Percentiles rank a stretch among this genome's conserved stretches.
Evolutionary conservation across 2,113 vertebrate genomes (phyloP).

Genomic region (Symphodus melops): DNA sequence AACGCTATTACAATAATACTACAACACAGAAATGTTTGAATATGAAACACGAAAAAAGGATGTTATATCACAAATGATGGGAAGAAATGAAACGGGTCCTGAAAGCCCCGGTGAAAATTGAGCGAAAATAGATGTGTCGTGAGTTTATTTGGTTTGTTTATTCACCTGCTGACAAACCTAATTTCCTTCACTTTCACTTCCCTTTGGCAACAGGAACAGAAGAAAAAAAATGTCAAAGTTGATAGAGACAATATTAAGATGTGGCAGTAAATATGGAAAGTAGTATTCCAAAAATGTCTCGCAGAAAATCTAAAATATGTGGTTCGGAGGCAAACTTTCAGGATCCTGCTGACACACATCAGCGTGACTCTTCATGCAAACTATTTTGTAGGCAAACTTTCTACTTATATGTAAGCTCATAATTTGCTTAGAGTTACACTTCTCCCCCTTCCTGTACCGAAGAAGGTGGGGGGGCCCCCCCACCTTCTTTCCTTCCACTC

Average conservation of each 20-base stretch:
- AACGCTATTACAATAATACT: neutral
- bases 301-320: neutral
- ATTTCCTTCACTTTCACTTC: neutral
- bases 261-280: slow-evolving; percentile 18
- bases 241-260: neutral
- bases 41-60: neutral
- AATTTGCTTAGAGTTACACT: slow-evolving; percentile 29
- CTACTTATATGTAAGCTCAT: slow-evolving; percentile 16
- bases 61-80: neutral
- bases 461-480: too few relatives aligned
- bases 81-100: neutral
- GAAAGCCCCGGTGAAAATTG: neutral
- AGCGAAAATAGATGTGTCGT: neutral
- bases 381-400: slow-evolving; percentile 29
- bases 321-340: slow-evolving; percentile 10
- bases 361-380: neutral
- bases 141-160: neutral
- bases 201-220: neutral
- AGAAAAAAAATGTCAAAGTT: neutral
- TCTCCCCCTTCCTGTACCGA: neutral
- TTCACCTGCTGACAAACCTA: slow-evolving; percentile 10
- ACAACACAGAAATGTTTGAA: neutral
- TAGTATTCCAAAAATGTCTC: neutral
- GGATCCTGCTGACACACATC: slow-evolving; percentile 26
- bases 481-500: slow-evolving; percentile 22